A percentile compares a stretch with the other conserved stretches of the same genome.
These are phyloP conservation scores for Alligator mississippiensis DNA, from an alignment of 2,113 vertebrate species.

Conservation along the genomic window DNA sequence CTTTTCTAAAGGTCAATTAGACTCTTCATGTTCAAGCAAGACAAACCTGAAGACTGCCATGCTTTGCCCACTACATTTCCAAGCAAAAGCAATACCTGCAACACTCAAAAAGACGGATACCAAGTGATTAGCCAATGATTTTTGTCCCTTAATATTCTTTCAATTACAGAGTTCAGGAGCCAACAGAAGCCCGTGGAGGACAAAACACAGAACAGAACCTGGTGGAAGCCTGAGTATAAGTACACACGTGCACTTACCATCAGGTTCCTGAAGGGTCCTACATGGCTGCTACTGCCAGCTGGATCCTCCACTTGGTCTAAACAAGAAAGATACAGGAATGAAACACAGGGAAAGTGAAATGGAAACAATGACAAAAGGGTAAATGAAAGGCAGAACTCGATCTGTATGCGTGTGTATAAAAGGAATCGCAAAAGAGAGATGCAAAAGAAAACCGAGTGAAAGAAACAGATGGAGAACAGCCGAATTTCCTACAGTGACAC, in stretches of 20 bases:
- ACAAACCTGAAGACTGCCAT: background rate
- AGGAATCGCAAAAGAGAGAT: constrained; percentile 49
- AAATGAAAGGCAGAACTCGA: constrained; percentile 65
- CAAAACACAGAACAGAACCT: constrained; percentile 37
- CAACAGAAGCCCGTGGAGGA: background rate
- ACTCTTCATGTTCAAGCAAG: accelerated
- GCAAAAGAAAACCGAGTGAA: constrained; percentile 44
- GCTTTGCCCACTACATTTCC: background rate
- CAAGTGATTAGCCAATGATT: background rate
- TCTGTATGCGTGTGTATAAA: background rate
- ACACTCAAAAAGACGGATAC: background rate
- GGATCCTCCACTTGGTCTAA: constrained; percentile 82
- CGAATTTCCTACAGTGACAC: background rate
- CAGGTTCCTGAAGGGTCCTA: constrained; percentile 81
- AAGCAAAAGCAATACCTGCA: background rate
- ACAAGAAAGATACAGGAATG: constrained; percentile 83
- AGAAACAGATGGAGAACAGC: constrained; percentile 59
- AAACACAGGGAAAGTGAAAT: constrained; percentile 80
- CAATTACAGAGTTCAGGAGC: background rate
- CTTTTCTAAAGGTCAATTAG: background rate
- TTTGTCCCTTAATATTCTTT: background rate
- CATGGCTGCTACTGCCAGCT: constrained; percentile 79
- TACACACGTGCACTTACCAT: constrained; percentile 82
- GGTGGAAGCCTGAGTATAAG: constrained; percentile 79
- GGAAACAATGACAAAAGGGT: constrained; percentile 74